These are phyloP conservation scores for Myopa testacea DNA, from an alignment of 2,888 invertebrate genomes.

Conservation along the genomic window DNA sequence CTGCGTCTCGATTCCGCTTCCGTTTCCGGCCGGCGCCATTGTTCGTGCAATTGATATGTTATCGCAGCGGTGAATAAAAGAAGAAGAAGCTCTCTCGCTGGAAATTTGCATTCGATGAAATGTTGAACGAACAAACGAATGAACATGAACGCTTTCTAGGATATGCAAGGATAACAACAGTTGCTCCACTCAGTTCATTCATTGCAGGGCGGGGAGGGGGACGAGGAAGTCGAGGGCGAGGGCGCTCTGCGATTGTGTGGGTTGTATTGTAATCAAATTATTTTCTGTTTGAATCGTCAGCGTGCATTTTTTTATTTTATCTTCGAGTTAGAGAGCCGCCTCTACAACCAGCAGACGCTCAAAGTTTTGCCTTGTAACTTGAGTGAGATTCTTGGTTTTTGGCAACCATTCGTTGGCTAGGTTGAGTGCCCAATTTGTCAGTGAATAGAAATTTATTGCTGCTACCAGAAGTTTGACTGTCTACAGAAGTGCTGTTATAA, in stretches of 20 bases:
- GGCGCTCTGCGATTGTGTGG: not conserved
- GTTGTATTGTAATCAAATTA: slow-evolving; percentile 9
- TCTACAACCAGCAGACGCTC: too few species aligned
- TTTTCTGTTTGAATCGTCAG: slow-evolving; percentile 20
- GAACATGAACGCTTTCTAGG: slow-evolving; percentile 30
- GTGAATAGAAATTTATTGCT: slow-evolving; percentile 11
- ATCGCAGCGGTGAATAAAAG: slow-evolving; percentile 6
- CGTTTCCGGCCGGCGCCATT: slow-evolving; percentile 19
- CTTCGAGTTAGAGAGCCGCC: not conserved
- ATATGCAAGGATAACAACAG: slow-evolving; percentile 24
- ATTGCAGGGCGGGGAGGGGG: not conserved
- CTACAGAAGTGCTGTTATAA: slow-evolving; percentile 31
- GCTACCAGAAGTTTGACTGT: slow-evolving; percentile 31
- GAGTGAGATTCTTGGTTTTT: not conserved
- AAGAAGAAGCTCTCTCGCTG: slow-evolving; percentile 3
- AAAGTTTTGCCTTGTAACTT: not conserved
- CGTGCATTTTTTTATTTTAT: not conserved
- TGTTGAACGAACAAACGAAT: slow-evolving; percentile 17
- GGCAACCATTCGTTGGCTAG: not conserved
- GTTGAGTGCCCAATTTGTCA: not conserved
- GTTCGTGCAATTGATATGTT: slow-evolving; percentile 28
- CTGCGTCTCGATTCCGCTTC: not conserved
- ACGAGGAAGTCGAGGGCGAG: not conserved
- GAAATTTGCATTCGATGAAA: slow-evolving; percentile 28
- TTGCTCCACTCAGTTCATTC: not conserved